Base-by-base conservation (phyloP, 2,113 vertebrate species). In the Hyaena hyaena region DNA sequence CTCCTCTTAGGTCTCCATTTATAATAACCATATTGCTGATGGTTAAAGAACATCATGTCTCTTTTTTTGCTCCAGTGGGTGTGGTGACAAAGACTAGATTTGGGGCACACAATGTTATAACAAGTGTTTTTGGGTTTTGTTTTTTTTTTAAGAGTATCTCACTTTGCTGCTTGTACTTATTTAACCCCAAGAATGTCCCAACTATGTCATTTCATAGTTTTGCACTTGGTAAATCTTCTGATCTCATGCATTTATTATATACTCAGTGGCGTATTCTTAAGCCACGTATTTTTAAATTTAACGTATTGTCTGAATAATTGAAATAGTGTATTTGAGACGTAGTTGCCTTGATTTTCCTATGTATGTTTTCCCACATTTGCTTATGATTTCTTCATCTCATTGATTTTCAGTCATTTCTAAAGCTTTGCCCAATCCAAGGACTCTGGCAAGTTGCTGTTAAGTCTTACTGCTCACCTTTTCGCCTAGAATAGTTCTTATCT, bases 391-490 rank as follows among this genome's bases (percentile, higher is more conserved):
- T 97, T 87, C 83, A 87, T 96, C 55, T 92, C 23, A 19, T 63
- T 88, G 82, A 69, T 97, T 94, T 96, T 82, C 45, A 77, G 80
- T 92, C 77, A 93, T 95, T 95, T 95, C 86, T 82, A 82, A 89
- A 91, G 55, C 50, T 80, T 82, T 94, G 7, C 94, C 68, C 92
- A 89, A 96, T 39, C 17, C 82, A 87, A 71, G 68, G 79, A 65
- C 85, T 89, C 76, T 97, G 33, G 65, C 79, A n/a, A 79, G 43
- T 93, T 43, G 79, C 79, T 95, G 16, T 92, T 77, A 55, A 84
- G 85, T 96, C 90, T 83, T 79, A 91, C 0, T 33, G 55, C 63
- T 95, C 82, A 69, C 73, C 95, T 93, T 97, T 94, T 93, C 85
- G 84, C 95, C 88, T 88, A 0, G 93, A 77, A 24, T 90, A 45